Conservation (phyloP, 2,797 vertebrate genomes). For the Mormyrops attenuatus region DNA sequence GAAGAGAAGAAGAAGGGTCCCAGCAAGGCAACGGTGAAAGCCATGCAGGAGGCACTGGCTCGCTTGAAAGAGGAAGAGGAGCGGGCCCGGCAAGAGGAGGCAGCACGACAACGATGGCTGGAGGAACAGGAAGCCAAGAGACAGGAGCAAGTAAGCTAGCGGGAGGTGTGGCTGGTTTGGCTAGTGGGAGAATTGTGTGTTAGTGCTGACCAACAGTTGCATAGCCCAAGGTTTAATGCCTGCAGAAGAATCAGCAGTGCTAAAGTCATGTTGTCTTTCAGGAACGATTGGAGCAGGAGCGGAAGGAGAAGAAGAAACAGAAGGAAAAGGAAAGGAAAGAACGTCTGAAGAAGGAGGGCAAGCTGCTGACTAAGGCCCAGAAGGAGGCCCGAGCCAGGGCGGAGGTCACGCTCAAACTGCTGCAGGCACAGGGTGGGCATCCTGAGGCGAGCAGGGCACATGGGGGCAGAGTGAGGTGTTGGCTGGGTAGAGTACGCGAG, state of each 20-base stretch:
- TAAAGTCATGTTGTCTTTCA: constrained; percentile 35
- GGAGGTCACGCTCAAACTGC: constrained; percentile 78
- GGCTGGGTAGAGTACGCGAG: background rate
- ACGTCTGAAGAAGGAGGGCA: constrained; percentile 93
- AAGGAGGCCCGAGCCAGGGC: constrained; percentile 83
- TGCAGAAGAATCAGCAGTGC: background rate
- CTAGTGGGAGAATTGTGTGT: background rate
- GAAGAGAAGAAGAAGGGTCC: constrained; percentile 96
- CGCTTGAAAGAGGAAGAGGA: constrained; percentile 93
- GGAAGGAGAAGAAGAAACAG: constrained; percentile 92
- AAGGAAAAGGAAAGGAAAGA: constrained; percentile 97
- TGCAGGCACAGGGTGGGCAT: constrained; percentile 85
- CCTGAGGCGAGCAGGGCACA: background rate
- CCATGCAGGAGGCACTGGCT: constrained; percentile 95
- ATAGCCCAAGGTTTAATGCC: background rate
- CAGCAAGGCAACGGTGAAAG: constrained; percentile 91
- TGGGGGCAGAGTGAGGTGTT: background rate
- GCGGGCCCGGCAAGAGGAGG: constrained; percentile 67
- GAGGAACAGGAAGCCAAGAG: constrained; percentile 86
- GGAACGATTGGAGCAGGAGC: constrained; percentile 90
- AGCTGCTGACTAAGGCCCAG: constrained; percentile 87
- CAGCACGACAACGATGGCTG: constrained; percentile 66
- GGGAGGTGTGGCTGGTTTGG: background rate
- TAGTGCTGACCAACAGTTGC: background rate
- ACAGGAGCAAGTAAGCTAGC: constrained; percentile 75